Base-by-base conservation (phyloP, 2,797 vertebrate species). In the Pitangus sulphuratus region DNA sequence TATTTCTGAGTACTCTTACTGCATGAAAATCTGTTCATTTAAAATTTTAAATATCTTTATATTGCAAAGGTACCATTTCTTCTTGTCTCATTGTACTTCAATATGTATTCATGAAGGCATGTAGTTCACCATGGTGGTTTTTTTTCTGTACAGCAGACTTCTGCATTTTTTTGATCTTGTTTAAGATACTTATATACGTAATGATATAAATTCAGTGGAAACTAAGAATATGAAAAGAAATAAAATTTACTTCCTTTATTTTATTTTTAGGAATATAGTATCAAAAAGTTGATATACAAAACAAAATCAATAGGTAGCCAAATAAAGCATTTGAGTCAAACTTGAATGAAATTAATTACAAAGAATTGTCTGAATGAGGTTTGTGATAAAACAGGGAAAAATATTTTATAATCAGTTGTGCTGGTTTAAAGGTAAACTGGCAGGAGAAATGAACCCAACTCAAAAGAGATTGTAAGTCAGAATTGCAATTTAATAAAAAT, bases 41-140 rank as follows among this genome's bases (percentile, higher is more conserved):
- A 31, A 94, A 94, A 91, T 93, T 92, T 93, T 95, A 95, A 84
- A 70, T 77, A 80, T 33, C 68, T 90, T 89, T 92, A 95, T 95
- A 96, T 96, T 72, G 30, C 47, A 89, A 53, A 87, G 57, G 20
- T 86, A 24, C 8, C 28, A 28, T 86, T 95, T 85, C 35, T 84
- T 85, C 35, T 84, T 92, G 42, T 79, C 58, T 91, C 65, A 58
- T 79, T 92, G 53, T 87, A 78, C 66, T 89, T 95, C 47, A 42
- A 86, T 91, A 88, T 88, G 87, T 91, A 84, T 51, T 84, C 28
- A 51, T 15, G 51, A 90, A 92, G 56, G 28, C 65, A 84, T 51
- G 45, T 87, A 78, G 66, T 65, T 96, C 84, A 89, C 62, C 42
- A 85, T 77, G 28, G 10, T 37, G 30, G 64, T 42, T 61, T 90